These are phyloP conservation scores for Danio tinwini DNA, from an alignment of 2,797 vertebrate species.

Conservation along the genomic window DNA sequence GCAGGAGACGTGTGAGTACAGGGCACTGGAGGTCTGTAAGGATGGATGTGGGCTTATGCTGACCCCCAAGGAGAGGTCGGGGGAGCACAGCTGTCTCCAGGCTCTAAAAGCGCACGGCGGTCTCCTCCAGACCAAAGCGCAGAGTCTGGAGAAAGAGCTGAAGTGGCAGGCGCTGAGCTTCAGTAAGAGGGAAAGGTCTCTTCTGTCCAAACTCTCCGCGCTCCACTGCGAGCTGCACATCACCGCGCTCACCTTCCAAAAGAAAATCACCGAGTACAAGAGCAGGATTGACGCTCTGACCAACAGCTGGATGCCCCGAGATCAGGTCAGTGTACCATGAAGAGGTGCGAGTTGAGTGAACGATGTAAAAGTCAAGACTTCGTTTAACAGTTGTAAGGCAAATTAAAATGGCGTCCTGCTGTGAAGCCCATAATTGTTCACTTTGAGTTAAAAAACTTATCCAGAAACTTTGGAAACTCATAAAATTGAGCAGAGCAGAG, in stretches of 20 bases:
- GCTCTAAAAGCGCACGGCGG: conserved; percentile 83
- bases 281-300: conserved; percentile 90
- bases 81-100: conserved; percentile 84
- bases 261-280: conserved; percentile 94
- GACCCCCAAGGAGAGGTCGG: conserved; percentile 78
- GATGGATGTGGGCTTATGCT: conserved; percentile 88
- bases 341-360: background rate
- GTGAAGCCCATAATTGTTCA: background rate
- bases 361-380: background rate
- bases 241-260: conserved; percentile 92
- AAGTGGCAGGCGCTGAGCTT: conserved; percentile 87
- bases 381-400: background rate
- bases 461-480: background rate
- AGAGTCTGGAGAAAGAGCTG: conserved; percentile 86
- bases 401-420: conserved; percentile 1
- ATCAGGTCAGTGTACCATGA: conserved; percentile 79
- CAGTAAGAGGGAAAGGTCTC: conserved; percentile 85
- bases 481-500: background rate
- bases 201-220: conserved; percentile 87
- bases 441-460: background rate
- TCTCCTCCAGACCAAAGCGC: conserved; percentile 81
- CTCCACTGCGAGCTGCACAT: conserved; percentile 91
- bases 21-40: conserved; percentile 85
- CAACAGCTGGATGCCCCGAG: conserved; percentile 78
- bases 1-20: conserved; percentile 87